These are phyloP conservation scores for Platalea minor DNA, from an alignment of 2,797 vertebrate genomes.

Conservation along the genomic window DNA sequence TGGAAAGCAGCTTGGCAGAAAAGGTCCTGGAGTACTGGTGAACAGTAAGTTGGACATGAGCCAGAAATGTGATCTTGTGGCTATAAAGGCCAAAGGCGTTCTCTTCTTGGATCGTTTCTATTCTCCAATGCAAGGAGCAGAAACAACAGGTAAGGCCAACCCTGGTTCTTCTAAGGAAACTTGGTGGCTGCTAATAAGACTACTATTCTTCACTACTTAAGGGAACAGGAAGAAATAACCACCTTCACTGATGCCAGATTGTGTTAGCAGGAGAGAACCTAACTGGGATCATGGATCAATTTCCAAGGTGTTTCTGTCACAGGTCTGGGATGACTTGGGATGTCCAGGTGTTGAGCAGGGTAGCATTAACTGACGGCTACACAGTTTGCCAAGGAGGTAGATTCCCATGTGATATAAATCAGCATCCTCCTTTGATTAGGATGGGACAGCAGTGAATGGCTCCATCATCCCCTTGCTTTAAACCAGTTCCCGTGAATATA, in stretches of 20 bases:
- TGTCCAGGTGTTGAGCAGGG: neutral
- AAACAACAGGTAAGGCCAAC: neutral
- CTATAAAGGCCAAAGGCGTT: neutral
- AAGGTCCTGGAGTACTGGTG: too few relatives aligned
- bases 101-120: neutral
- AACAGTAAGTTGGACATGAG: neutral
- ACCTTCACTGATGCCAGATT: neutral
- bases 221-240: neutral
- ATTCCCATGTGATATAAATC: neutral
- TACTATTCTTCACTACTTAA: neutral
- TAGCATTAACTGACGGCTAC: neutral
- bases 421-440: neutral
- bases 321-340: neutral
- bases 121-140: neutral
- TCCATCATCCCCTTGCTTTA: neutral
- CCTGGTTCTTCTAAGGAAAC: neutral
- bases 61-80: neutral
- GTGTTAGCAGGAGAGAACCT: neutral
- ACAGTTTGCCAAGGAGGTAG: neutral
- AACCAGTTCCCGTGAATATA: neutral
- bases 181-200: neutral
- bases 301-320: neutral
- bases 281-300: neutral
- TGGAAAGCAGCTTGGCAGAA: neutral
- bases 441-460: neutral